These are phyloP conservation scores for Tetragonisca angustula DNA, from an alignment of 2,888 invertebrate species.

Conservation along the genomic window DNA sequence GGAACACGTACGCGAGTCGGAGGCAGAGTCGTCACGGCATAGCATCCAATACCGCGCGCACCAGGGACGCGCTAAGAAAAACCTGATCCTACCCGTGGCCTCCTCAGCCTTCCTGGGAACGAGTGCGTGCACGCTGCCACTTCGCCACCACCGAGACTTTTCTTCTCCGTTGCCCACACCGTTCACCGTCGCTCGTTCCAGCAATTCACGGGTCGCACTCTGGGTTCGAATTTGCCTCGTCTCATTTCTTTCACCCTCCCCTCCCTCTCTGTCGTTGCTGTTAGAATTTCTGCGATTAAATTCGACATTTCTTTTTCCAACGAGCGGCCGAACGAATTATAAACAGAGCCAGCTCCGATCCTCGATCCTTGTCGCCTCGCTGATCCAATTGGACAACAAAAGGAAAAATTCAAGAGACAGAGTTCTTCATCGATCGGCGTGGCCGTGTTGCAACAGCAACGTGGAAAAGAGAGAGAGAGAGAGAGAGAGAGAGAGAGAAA, in stretches of 20 bases:
- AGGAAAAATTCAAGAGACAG: background rate
- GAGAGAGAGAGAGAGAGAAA: background rate
- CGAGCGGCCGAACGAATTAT: background rate
- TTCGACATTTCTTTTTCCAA: no score
- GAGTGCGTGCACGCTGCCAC: conserved; percentile 37
- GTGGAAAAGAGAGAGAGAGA: background rate
- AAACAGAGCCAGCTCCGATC: no score
- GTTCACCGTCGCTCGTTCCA: conserved; percentile 40
- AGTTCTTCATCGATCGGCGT: background rate
- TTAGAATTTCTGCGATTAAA: no score
- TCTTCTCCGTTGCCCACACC: conserved; percentile 35
- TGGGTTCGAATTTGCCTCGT: background rate
- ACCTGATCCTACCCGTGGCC: conserved; percentile 71
- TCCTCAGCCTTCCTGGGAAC: conserved; percentile 70
- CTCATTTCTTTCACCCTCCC: background rate
- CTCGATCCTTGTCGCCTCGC: no score
- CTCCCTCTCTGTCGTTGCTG: no score
- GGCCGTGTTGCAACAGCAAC: background rate
- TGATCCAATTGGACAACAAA: background rate
- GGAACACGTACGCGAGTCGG: conserved; percentile 70
- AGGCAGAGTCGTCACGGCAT: conserved; percentile 59
- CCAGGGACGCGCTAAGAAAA: conserved; percentile 71
- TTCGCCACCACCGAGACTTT: conserved; percentile 43
- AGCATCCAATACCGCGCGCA: conserved; percentile 67
- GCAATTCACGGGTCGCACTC: background rate